phyloP scores from a whole-genome alignment of 2,888 invertebrate genomes.

The Sylvicola cinctus region DNA sequence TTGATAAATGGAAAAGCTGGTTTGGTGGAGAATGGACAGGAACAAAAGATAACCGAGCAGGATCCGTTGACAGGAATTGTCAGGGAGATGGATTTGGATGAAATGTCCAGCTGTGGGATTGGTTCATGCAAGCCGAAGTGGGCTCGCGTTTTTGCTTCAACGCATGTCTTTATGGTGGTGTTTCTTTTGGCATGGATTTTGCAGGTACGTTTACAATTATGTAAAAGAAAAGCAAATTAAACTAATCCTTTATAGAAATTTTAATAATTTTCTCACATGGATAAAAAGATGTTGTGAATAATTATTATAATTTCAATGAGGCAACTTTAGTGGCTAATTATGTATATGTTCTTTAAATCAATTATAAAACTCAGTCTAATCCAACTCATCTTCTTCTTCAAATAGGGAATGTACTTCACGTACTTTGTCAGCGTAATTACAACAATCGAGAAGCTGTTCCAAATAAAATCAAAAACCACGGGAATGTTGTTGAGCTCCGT shows the following conservation, averaged over 20 bases:
- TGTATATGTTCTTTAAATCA: too few relatives aligned
- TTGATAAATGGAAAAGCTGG: slow-evolving; percentile 16
- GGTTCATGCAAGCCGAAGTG: slow-evolving; percentile 57
- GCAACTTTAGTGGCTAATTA: too few relatives aligned
- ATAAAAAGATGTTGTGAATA: not conserved
- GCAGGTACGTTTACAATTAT: slow-evolving; percentile 19
- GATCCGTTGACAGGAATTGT: slow-evolving; percentile 21
- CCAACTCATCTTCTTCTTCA: slow-evolving; percentile 23
- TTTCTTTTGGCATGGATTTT: slow-evolving; percentile 75
- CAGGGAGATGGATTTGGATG: slow-evolving; percentile 10
- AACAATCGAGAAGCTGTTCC: slow-evolving; percentile 79
- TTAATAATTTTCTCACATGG: too few relatives aligned
- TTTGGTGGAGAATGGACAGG: slow-evolving; percentile 9
- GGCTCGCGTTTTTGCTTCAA: slow-evolving; percentile 63
- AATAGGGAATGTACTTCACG: slow-evolving; percentile 73
- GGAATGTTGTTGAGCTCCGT: slow-evolving; percentile 78
- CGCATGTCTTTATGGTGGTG: slow-evolving; percentile 70
- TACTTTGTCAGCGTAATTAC: slow-evolving; percentile 88
- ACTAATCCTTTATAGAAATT: too few relatives aligned
- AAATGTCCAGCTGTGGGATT: slow-evolving; percentile 45
- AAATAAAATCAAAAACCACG: slow-evolving; percentile 78
- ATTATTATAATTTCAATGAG: not conserved
- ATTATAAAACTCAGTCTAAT: too few relatives aligned
- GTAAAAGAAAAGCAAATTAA: not conserved
- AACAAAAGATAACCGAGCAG: slow-evolving; percentile 14